Base-by-base conservation (phyloP, 2,888 invertebrate genomes). In the Scaptomyza flava region DNA sequence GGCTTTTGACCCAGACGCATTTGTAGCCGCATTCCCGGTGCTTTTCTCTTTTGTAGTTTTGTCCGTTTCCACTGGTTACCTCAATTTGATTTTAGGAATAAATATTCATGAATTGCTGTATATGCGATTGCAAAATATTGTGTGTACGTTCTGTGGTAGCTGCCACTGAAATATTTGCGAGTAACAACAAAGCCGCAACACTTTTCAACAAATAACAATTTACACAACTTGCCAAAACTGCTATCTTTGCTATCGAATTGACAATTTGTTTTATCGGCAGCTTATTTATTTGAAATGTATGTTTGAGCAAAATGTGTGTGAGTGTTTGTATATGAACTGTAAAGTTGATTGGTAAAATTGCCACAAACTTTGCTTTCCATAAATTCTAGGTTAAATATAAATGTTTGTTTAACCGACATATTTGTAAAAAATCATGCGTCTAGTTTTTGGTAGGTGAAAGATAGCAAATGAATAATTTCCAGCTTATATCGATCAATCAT, bases 21-120 rank as follows among this genome's bases (percentile, higher is more conserved):
- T 50, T n/a, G n/a, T 52, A n/a, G 17, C 7, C n/a, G 20, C 50
- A 20, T n/a, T 42, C 7, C 14, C 34, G 6, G 9, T 17, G 3
- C 30, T 12, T 8, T 27, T 3, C 20, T 33, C 20, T 20, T 1
- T 2, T 11, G 38, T 38, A 36, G 14, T 45, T 17, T 30, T 48
- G 23, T 38, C 48, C 30, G 36, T 53, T 53, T 50, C 47, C 58
- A 56, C 57, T 45, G 53, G 68, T 56, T 74, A 63, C 77, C 74
- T 61, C 68, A 68, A 72, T 72, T 74, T 77, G 67, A 74, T 74
- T 77, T 77, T 48, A 61, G 59, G 77, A 72, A 77, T 77, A 74
- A 72, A 74, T 75, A 77, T 75, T 75, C 73, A 75, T 77, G 75
- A 72, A 62, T 43, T 42, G 50, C 47, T 68, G 72, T 56, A 52